A percentile compares a stretch with the other conserved stretches of the same genome.
These are phyloP conservation scores for Lepilemur ruficaudatus DNA, from an alignment of 2,797 vertebrate species.

Conservation along the genomic window DNA sequence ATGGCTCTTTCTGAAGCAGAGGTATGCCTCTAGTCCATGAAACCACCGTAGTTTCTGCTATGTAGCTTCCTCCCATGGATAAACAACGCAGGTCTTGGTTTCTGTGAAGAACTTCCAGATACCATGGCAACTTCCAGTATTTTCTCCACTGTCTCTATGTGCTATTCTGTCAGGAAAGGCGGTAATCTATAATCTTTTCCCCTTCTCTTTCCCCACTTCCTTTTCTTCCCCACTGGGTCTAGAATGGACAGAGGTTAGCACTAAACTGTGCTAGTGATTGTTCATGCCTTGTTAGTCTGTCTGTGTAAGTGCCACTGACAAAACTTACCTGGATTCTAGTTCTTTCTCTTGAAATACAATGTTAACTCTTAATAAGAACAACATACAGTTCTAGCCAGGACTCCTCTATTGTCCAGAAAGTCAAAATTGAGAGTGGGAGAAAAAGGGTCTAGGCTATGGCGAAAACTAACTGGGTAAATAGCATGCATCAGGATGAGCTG, in stretches of 20 bases:
- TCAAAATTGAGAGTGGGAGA: neutral
- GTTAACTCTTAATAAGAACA: neutral
- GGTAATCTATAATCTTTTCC: neutral
- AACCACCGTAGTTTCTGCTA: neutral
- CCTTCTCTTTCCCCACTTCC: accelerated
- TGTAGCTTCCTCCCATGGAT: neutral
- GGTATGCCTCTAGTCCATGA: neutral
- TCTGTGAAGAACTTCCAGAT: neutral
- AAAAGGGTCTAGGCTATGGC: neutral
- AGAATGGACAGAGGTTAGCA: neutral
- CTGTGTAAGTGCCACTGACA: neutral
- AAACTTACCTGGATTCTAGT: neutral
- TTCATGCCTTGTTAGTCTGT: neutral
- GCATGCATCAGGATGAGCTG: neutral
- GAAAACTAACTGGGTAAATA: neutral
- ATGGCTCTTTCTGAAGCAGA: neutral
- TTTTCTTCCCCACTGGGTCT: neutral
- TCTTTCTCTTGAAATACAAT: neutral
- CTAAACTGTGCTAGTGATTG: neutral
- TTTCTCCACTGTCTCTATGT: neutral
- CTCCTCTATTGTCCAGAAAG: neutral
- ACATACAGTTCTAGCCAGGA: neutral
- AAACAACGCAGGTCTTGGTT: neutral
- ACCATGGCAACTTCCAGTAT: neutral
- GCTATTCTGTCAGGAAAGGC: neutral